Evolutionary conservation across 2,888 invertebrate species (phyloP), one percentile per base, ranked within the genome.

Genomic region (Thelaira solivaga): DNA sequence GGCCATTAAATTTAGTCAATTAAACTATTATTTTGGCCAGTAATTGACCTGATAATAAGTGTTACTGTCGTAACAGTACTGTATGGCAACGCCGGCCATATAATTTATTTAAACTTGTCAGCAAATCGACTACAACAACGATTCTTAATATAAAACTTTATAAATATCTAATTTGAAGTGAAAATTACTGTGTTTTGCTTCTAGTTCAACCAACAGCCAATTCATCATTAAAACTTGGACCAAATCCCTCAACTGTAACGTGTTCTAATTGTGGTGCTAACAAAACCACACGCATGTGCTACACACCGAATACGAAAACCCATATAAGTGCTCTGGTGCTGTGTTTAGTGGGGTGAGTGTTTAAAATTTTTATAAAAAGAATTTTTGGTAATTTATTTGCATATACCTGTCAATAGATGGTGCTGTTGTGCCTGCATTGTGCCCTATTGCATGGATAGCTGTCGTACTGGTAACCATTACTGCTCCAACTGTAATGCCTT

Each of bases 401-500:
- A 16, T 45, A 18, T 41, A 69, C 22, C n/a, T n/a, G n/a, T 18
- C 13, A 11, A 6, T 51, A 88, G 88, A 22, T 88, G 87, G 86
- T 88, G 88, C 81, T 87, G 87, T 65, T 88, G 87, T 75, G 88
- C 88, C n/a, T 88, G 87, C 29, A 83, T 83, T 67, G 86, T 88
- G 16, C 87, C 87, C 16, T 88, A 88, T 55, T 88, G 88, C 81
- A 88, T 88, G 88, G 85, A 85, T 41, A 88, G 88, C 78, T 88
- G 87, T 72, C 88, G 87, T 80, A 88, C 88, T 11, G 87, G 88
- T 10, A 88, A 87, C 62, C 87, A 88, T 72, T 88, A 88, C 53
- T 88, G 87, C 76, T 81, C 85, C 62, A 86, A 86, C 69, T 88
- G 87, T 80, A 88, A 87, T 83, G 84, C 86, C 18, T 88, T 88